phyloP scores from a whole-genome alignment of 2,113 vertebrate genomes.

The Amphilophus citrinellus region DNA sequence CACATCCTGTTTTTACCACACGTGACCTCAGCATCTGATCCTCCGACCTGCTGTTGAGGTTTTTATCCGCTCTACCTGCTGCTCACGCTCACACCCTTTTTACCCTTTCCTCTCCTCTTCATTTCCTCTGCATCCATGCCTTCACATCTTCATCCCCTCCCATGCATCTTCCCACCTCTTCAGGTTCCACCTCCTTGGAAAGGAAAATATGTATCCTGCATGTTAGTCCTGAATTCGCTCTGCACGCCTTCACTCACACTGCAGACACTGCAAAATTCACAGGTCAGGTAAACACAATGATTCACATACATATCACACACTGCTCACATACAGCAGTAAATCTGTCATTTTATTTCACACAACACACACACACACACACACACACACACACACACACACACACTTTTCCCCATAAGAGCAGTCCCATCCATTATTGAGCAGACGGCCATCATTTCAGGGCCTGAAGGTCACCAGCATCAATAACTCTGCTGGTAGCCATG shows the following conservation, averaged over 20 bases:
- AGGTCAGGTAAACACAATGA: background rate
- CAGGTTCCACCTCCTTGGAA: background rate
- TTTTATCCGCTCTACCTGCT: background rate
- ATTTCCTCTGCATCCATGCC: background rate
- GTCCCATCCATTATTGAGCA: constrained; percentile 72
- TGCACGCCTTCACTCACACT: constrained; percentile 12
- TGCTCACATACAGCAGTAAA: constrained; percentile 22
- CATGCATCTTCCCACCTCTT: background rate
- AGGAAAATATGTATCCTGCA: constrained; percentile 18
- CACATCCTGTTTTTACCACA: too few species aligned
- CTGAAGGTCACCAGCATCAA: constrained; percentile 74
- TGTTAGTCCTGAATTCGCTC: background rate
- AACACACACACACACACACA: background rate
- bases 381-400: constrained; percentile 15
- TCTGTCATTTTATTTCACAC: constrained; percentile 27
- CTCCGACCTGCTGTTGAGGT: too few species aligned
- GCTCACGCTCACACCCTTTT: background rate
- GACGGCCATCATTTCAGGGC: constrained; percentile 58
- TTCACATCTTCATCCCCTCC: background rate
- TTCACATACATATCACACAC: constrained; percentile 11
- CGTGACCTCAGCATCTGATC: too few species aligned
- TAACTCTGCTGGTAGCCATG: constrained; percentile 57
- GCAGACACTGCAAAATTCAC: constrained; percentile 4
- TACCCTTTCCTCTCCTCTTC: background rate
- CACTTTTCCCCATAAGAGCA: constrained; percentile 53